phyloP scores from a whole-genome alignment of 2,797 vertebrate genomes.

The Vipera latastei region DNA sequence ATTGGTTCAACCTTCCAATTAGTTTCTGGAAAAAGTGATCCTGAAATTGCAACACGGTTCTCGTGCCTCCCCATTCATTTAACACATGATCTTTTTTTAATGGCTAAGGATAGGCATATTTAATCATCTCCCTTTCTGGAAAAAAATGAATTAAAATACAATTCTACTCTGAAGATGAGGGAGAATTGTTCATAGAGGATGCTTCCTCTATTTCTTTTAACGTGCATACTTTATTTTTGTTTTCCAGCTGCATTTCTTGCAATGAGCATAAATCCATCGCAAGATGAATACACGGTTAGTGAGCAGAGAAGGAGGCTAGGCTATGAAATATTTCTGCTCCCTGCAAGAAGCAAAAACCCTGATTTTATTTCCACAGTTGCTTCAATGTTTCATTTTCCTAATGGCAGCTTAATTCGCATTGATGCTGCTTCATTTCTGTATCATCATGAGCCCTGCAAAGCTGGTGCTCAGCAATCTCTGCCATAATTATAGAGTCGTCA shows the following conservation, averaged over 20 bases:
- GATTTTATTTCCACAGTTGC: constrained; percentile 20
- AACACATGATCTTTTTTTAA: neutral
- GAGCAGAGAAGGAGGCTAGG: neutral
- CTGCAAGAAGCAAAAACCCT: neutral
- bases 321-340: constrained; percentile 6
- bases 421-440: constrained; percentile 55
- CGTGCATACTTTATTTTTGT: neutral
- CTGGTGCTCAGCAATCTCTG: constrained; percentile 43
- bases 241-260: neutral
- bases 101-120: neutral
- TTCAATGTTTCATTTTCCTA: constrained; percentile 35
- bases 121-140: neutral
- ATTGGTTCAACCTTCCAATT: neutral
- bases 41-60: neutral
- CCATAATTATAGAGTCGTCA: constrained; percentile 53
- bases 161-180: neutral
- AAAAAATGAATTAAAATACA: neutral
- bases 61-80: neutral
- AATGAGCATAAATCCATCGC: neutral
- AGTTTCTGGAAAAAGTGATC: neutral
- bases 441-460: constrained; percentile 47
- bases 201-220: neutral
- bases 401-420: constrained; percentile 25
- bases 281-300: neutral
- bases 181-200: neutral